Evolutionary conservation across 2,888 invertebrate genomes (phyloP), one percentile per base, ranked within the genome.

Genomic region (Coenonympha glycerion): DNA sequence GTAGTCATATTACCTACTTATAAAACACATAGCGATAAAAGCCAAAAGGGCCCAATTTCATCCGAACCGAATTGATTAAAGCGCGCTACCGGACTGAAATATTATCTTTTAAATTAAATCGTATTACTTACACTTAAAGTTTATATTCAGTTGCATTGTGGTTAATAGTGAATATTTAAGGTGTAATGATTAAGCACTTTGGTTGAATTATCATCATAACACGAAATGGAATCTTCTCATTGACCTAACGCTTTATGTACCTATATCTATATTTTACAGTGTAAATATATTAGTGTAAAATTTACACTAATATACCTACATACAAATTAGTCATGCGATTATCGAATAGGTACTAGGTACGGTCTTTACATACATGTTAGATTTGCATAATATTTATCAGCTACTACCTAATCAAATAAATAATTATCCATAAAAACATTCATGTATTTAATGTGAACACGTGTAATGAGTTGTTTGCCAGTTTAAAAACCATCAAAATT

Each of bases 11-110:
- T 50, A n/a, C n/a, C n/a, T 49, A 44, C 47, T 37, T 40, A 49
- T 44, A 54, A 52, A 56, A 48, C 36, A 47, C 36, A 47, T 41
- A 44, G 41, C 41, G 40, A 53, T 55, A 51, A 49, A 50, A 48
- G 34, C 41, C 16, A 48, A 47, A 49, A 41, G 55, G 41, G 36
- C 33, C 52, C 51, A 59, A 57, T 52, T 57, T 59, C 49, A 49
- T 47, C 51, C 76, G 68, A 66, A 59, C 57, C 72, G 61, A 79
- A 81, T 79, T 71, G 76, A 81, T 83, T 81, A 66, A 51, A 62
- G 51, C 64, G 57, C 68, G 75, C 80, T 81, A 77, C 81, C 71
- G 80, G 71, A 51, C 47, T 44, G 40, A n/a, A n/a, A n/a, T n/a
- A n/a, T n/a, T 49, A 49, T 53, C 54, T 52, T 33, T 50, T 39